Conservation (phyloP, 2,113 vertebrate species). For the Paedocypris sp. region DNA sequence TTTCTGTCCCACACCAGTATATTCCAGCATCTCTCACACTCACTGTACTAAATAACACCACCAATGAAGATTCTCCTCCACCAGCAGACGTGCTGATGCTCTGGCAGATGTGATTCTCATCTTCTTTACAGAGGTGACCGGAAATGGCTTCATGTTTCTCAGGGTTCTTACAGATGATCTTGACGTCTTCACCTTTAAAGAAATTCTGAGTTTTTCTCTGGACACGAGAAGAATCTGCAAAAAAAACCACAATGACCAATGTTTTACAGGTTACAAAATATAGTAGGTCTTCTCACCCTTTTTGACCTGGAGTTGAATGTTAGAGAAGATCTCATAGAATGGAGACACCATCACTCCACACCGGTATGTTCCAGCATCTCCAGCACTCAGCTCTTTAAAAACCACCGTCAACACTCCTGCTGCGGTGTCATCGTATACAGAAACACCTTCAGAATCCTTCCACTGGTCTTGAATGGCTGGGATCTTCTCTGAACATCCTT, state of each 20-base stretch:
- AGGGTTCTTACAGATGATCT: constrained; percentile 25
- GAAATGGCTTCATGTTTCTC: not conserved
- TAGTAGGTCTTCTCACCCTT: not conserved
- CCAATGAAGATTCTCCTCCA: constrained; percentile 25
- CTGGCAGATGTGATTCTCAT: not conserved
- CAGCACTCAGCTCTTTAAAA: constrained; percentile 1
- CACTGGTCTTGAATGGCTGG: not conserved
- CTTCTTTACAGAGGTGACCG: constrained; percentile 23
- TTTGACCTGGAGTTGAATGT: not conserved
- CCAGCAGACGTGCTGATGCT: not conserved
- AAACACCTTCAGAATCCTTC: constrained; percentile 2
- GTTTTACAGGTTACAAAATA: no score
- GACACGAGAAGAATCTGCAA: not conserved
- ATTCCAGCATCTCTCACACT: constrained; percentile 12
- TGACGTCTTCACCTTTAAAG: not conserved
- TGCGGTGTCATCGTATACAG: constrained; percentile 14
- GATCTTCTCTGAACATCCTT: not conserved
- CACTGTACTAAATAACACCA: constrained; percentile 15
- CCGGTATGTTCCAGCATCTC: constrained; percentile 3
- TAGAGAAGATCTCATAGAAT: not conserved
- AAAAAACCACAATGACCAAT: not conserved
- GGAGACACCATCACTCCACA: constrained; percentile 3
- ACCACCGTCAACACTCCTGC: constrained; percentile 3
- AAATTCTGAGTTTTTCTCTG: not conserved
- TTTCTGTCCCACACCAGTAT: constrained; percentile 31